Evolutionary conservation across 1,140 invertebrate species (phyloP).

Genomic region (Caenorhabditis remanei): DNA sequence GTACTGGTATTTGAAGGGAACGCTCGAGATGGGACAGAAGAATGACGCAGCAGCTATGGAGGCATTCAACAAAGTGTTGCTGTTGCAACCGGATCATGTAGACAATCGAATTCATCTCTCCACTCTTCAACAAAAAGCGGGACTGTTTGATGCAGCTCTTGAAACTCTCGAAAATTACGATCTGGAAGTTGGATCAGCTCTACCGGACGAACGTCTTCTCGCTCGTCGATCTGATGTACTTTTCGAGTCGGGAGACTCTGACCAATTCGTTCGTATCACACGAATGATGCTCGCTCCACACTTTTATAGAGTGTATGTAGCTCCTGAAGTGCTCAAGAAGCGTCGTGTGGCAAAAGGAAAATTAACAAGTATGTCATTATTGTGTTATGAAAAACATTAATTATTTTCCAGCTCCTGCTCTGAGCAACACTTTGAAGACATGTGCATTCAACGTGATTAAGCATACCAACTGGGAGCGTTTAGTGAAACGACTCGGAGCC

Average conservation of each 20-base stretch:
- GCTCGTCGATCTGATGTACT: conserved; percentile 75
- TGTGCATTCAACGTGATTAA: conserved; percentile 46
- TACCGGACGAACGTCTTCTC: conserved; percentile 75
- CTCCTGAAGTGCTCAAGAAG: conserved; percentile 56
- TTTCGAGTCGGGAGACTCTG: conserved; percentile 63
- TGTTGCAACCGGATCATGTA: conserved; percentile 70
- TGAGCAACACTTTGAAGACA: conserved; percentile 39
- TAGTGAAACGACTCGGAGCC: conserved; percentile 62
- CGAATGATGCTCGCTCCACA: conserved; percentile 73
- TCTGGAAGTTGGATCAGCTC: conserved; percentile 70
- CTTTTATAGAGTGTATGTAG: conserved; percentile 71
- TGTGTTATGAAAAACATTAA: not conserved
- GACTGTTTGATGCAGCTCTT: conserved; percentile 68
- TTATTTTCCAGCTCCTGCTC: conserved; percentile 24
- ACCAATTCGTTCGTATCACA: conserved; percentile 71
- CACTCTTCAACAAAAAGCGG: conserved; percentile 72
- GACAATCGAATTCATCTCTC: conserved; percentile 77
- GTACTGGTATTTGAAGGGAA: conserved; percentile 24
- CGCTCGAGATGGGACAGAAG: conserved; percentile 60
- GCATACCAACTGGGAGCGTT: conserved; percentile 61
- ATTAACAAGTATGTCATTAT: not conserved
- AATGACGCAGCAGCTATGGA: conserved; percentile 67
- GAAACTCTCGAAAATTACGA: conserved; percentile 73
- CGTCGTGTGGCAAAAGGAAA: conserved; percentile 26
- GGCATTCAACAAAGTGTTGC: conserved; percentile 68